phyloP scores from a whole-genome alignment of 2,797 vertebrate species.

The Siniperca undulata region DNA sequence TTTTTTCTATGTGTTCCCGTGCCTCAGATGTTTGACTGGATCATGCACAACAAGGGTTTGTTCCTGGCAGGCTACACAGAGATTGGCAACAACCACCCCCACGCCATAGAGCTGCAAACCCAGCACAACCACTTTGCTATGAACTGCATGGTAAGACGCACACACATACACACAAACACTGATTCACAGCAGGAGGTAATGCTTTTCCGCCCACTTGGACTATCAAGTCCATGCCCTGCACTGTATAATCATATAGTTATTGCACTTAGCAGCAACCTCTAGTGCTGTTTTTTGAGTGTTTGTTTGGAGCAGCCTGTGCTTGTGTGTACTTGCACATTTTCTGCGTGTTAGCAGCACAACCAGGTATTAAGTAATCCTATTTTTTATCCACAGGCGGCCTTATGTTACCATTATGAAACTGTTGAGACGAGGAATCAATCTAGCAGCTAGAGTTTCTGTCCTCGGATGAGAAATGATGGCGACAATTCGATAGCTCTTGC shows the following conservation, averaged over 20 bases:
- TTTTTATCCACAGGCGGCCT: constrained; percentile 62
- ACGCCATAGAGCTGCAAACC: constrained; percentile 97
- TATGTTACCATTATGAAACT: constrained; percentile 79
- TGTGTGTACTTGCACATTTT: constrained; percentile 35
- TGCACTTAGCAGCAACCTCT: constrained; percentile 60
- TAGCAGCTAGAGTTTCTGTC: constrained; percentile 21
- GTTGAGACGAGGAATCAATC: constrained; percentile 50
- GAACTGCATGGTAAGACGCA: constrained; percentile 97
- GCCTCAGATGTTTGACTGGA: constrained; percentile 99
- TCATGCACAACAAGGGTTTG: constrained; percentile 99
- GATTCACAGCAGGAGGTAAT: constrained; percentile 45
- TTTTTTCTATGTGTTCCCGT: constrained; percentile 23
- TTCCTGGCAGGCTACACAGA: constrained; percentile 99
- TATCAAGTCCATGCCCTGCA: constrained; percentile 32
- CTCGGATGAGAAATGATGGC: constrained; percentile 21
- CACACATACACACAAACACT: constrained; percentile 10
- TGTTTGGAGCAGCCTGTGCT: constrained; percentile 56
- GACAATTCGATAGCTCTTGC: neutral
- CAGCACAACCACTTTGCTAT: constrained; percentile 99
- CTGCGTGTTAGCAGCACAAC: constrained; percentile 41
- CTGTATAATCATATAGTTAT: constrained; percentile 64
- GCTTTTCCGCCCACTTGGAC: constrained; percentile 59
- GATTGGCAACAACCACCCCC: constrained; percentile 97
- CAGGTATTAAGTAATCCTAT: constrained; percentile 75
- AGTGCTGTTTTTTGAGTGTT: constrained; percentile 52